Evolutionary conservation across 2,113 vertebrate species (phyloP), one percentile per base, ranked within the genome.

Genomic region (Crocuta crocuta): DNA sequence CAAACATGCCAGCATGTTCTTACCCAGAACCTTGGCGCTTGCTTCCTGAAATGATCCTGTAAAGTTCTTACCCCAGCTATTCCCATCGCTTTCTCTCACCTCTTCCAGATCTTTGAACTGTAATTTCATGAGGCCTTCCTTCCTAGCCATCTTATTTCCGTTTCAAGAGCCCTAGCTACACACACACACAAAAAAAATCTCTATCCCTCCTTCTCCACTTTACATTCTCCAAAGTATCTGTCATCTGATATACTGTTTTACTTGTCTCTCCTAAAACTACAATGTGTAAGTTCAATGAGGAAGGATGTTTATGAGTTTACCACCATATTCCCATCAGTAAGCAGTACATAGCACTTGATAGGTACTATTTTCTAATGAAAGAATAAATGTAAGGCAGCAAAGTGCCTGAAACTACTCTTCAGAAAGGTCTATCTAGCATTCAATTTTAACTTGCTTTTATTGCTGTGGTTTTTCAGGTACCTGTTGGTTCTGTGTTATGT

Each of bases 61-160:
- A 66, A 84, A 45, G 70, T 50, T 81, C 97, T 98, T 97, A 84
- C 55, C 79, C 48, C 84, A 85, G 65, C 31, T 73, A 50, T 76
- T 73, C 43, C 79, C 23, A 73, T 74, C 55, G 31, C 71, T 89
- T 94, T 35, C 61, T 89, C 19, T 94, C 89, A 93, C 65, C 78
- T 92, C 95, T 66, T 76, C 79, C 35, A 91, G 66, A 74, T 61
- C 63, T 80, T 93, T 70, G 39, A 83, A 93, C 39, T 70, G 5
- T 83, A 82, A 66, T 91, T 70, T 90, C 35, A 13, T 43, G 65
- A 78, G 28, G 24, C 50, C 61, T 86, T 87, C 48, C 58, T 91
- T 24, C 33, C 65, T 84, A 55, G 65, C 35, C 35, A 88, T 93
- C 55, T 82, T 85, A 81, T 93, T 86, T 88, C 87, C 43, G 23